A percentile compares a stretch with the other conserved stretches of the same genome.
Conservation (phyloP, 2,888 invertebrate species). For the Polydrusus cervinus region DNA sequence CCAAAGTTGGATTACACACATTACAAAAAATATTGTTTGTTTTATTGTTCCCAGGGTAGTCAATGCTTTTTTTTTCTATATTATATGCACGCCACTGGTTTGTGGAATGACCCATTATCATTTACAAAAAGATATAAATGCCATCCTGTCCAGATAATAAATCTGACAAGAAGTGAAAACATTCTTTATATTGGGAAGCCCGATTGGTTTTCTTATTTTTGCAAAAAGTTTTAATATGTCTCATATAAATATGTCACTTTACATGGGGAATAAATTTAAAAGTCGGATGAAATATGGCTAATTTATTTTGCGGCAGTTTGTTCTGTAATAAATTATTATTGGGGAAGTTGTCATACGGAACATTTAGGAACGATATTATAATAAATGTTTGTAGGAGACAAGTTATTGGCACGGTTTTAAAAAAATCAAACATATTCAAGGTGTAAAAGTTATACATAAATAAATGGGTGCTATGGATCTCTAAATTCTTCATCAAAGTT, state of each 20-base stretch:
- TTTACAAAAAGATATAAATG: not conserved
- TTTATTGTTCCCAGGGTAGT: too few species aligned
- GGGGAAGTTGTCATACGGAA: not conserved
- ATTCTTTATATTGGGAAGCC: constrained; percentile 7
- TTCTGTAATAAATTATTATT: not conserved
- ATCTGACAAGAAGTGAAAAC: constrained; percentile 18
- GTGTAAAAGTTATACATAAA: too few species aligned
- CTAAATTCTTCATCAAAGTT: too few species aligned
- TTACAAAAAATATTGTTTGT: too few species aligned
- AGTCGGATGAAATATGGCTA: constrained; percentile 5
- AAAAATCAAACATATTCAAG: too few species aligned
- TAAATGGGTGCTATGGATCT: too few species aligned
- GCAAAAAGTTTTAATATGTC: constrained; percentile 13
- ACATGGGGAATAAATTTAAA: constrained; percentile 5
- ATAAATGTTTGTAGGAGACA: not conserved
- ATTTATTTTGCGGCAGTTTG: constrained; percentile 10
- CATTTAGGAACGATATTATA: not conserved
- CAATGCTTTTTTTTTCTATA: too few species aligned
- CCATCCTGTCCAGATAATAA: constrained; percentile 1
- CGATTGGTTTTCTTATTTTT: constrained; percentile 12
- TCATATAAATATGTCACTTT: constrained; percentile 20
- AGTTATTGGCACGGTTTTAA: not conserved
- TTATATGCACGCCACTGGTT: too few species aligned
- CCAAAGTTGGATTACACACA: too few species aligned
- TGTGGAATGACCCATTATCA: not conserved